Evolutionary conservation across 2,113 vertebrate species (phyloP), one percentile per base, ranked within the genome.

Genomic region (Dromiciops gliroides): DNA sequence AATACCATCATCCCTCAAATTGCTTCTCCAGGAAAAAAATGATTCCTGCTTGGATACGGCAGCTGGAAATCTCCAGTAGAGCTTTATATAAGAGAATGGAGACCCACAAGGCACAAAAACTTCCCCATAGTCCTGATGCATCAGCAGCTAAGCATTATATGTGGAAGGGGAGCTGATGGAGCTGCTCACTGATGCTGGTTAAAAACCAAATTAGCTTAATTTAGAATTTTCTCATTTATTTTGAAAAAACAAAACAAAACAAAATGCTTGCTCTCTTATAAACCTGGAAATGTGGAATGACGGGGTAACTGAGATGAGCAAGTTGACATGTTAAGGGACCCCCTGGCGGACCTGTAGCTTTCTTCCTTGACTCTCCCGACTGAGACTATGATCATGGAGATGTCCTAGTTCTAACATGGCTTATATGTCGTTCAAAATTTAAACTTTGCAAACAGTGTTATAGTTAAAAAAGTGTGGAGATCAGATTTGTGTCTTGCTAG

Each of bases 1-100:
- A 96, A 96, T 37, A 90, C 19, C 94, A 93, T 91, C 96, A 93
- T 93, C 92, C 91, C n/a, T 83, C 95, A 90, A 90, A 92, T 48
- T 50, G 89, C 89, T 93, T 24, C 44, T 93, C 83, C 56, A 91
- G 92, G 93, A 88, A 89, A 56, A 56, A 83, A 90, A 93, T 14
- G 90, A 89, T 93, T 60, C 48, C 48, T 44, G 44, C 5, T 1
- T 47, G 6, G 22, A 48, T 2, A n/a, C 47, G 91, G 90, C 51
- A 47, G 28, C 93, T n/a, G 25, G 92, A 51, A 47, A 47, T 48
- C 9, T 49, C 50, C 26, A 37, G 52, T 47, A 89, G 90, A 67
- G 88, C 26, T 91, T 4, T 2, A 48, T 37, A 10, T 49, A 48
- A 52, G 91, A 93, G 49, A 93, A 28, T 47, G 37, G 93, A 92